These are phyloP conservation scores for Cryptomyrus ogoouensis DNA, from an alignment of 2,113 vertebrate genomes.

Conservation along the genomic window DNA sequence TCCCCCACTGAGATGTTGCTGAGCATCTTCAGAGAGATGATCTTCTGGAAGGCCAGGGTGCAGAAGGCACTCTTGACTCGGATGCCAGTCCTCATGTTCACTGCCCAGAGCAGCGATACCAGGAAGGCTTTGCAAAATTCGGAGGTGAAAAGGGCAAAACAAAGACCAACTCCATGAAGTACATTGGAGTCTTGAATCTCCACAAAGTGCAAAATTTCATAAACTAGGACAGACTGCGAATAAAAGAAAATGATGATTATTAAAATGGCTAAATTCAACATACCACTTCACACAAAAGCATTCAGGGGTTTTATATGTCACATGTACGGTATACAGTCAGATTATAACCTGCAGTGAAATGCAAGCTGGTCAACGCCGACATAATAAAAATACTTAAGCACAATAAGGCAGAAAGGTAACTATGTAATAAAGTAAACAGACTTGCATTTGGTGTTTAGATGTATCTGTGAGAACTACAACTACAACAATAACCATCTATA, in stretches of 20 bases:
- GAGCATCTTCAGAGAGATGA: slow-evolving; percentile 59
- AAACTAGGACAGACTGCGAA: slow-evolving; percentile 60
- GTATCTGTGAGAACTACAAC: neutral
- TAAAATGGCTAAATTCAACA: neutral
- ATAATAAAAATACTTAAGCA: neutral
- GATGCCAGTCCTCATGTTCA: slow-evolving; percentile 65
- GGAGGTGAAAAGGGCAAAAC: slow-evolving; percentile 55
- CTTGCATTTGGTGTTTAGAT: neutral
- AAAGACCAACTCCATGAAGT: slow-evolving; percentile 54
- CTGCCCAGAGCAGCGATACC: slow-evolving; percentile 59
- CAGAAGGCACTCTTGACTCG: slow-evolving; percentile 64
- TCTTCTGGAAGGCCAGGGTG: slow-evolving; percentile 60
- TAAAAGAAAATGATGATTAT: slow-evolving; percentile 16
- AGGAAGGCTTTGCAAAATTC: slow-evolving; percentile 63
- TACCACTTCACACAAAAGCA: neutral
- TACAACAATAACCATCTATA: neutral
- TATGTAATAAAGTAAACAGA: neutral
- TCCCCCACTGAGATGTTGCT: slow-evolving; percentile 61
- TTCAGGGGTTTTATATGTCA: neutral
- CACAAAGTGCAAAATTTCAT: slow-evolving; percentile 56
- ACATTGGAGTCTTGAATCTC: slow-evolving; percentile 26
- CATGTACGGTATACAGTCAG: neutral
- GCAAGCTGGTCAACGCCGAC: neutral
- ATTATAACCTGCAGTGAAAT: neutral
- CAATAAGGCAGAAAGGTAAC: neutral